Evolutionary conservation across 2,113 vertebrate genomes (phyloP).

Genomic region (Bolborhynchus lineola): DNA sequence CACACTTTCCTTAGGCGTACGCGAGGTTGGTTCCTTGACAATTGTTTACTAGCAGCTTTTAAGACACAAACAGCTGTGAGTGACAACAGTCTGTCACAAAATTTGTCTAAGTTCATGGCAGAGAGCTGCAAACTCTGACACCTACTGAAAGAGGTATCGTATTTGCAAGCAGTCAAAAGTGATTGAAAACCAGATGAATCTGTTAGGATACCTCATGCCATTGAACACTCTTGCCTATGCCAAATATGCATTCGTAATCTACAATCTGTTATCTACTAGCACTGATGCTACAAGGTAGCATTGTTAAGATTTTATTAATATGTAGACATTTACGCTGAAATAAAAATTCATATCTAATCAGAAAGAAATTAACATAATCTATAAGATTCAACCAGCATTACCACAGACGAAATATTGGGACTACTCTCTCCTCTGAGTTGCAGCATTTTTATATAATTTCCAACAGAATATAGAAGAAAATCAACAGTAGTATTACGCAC

Average conservation of each 20-base stretch:
- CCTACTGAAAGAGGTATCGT: conserved; percentile 61
- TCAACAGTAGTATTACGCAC: neutral
- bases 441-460: neutral
- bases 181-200: conserved; percentile 61
- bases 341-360: neutral
- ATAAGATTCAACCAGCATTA: neutral
- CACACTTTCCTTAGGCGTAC: conserved; percentile 40
- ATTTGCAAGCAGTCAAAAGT: conserved; percentile 53
- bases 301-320: conserved; percentile 36
- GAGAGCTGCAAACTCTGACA: conserved; percentile 67
- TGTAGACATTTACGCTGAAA: neutral
- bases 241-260: conserved; percentile 60
- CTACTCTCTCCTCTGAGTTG: neutral
- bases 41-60: conserved; percentile 69
- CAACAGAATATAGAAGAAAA: neutral
- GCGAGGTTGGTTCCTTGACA: conserved; percentile 52
- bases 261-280: conserved; percentile 44
- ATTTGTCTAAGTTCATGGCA: conserved; percentile 64
- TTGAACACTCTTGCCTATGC: conserved; percentile 62
- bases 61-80: conserved; percentile 67
- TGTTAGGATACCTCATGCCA: conserved; percentile 55
- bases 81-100: conserved; percentile 69
- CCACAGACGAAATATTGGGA: neutral
- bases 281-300: conserved; percentile 24
- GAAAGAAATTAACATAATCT: neutral